Conservation (phyloP, 2,797 vertebrate species). For the Enteromius fasciolatus region DNA sequence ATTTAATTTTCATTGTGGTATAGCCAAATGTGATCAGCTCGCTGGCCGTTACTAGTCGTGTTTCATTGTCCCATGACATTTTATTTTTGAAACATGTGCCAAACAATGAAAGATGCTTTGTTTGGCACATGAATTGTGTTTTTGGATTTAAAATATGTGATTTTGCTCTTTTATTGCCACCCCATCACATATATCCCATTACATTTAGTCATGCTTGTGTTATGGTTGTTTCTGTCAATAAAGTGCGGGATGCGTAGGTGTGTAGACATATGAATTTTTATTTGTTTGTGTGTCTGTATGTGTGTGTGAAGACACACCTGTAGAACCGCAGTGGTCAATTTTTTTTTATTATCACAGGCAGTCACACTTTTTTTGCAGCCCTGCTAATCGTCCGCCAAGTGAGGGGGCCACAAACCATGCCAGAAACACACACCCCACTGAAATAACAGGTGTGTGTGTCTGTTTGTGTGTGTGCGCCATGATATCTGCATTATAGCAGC, state of each 20-base stretch:
- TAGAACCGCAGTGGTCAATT: slow-evolving; percentile 22
- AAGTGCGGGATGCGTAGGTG: background rate
- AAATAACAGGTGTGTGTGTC: slow-evolving; percentile 44
- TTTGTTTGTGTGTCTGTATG: background rate
- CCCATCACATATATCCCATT: background rate
- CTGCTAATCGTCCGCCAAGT: slow-evolving; percentile 46
- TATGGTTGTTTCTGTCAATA: background rate
- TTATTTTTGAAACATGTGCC: background rate
- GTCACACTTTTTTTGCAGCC: slow-evolving; percentile 38
- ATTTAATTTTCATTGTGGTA: background rate
- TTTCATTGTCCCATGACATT: background rate
- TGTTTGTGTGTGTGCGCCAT: slow-evolving; percentile 38
- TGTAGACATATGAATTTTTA: background rate
- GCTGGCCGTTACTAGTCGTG: background rate
- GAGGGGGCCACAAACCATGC: slow-evolving; percentile 14
- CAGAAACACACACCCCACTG: slow-evolving; percentile 28
- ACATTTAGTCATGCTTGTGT: background rate
- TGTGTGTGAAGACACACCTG: slow-evolving; percentile 14
- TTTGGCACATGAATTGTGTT: background rate
- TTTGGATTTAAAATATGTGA: background rate
- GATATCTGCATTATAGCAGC: slow-evolving; percentile 34
- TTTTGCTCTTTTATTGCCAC: background rate
- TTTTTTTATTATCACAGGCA: slow-evolving; percentile 34
- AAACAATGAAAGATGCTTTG: slow-evolving; percentile 3
- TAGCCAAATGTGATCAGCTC: background rate